Conservation (phyloP, 2,113 vertebrate species). For the Thalassarche chlororhynchos region DNA sequence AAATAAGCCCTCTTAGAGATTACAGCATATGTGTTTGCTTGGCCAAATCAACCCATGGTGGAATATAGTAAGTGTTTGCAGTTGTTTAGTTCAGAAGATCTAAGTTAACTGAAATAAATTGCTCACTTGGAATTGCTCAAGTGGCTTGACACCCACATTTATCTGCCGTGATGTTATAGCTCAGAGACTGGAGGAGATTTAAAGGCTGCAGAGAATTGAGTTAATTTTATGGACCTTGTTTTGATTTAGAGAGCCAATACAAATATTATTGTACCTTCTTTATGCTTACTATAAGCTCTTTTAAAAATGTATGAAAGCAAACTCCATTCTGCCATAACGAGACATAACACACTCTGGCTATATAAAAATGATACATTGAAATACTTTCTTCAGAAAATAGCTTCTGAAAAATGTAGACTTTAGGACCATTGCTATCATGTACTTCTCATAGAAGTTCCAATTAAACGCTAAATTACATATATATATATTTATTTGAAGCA, state of each 20-base stretch:
- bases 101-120: background rate
- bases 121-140: background rate
- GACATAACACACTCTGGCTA: background rate
- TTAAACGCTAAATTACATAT: constrained; percentile 42
- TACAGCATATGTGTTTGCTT: background rate
- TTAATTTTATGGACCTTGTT: constrained; percentile 67
- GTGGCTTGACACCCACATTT: constrained; percentile 29
- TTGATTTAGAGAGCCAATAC: constrained; percentile 74
- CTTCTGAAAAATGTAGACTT: constrained; percentile 7
- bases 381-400: constrained; percentile 39
- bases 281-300: constrained; percentile 34
- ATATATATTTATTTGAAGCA: background rate
- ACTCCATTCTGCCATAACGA: background rate
- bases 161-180: constrained; percentile 18
- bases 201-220: constrained; percentile 33
- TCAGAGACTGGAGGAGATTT: constrained; percentile 35
- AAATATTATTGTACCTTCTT: constrained; percentile 41
- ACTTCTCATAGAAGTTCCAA: background rate
- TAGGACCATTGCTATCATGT: background rate
- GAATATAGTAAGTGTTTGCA: background rate
- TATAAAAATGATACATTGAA: constrained; percentile 58
- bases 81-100: background rate
- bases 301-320: constrained; percentile 67
- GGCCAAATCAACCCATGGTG: background rate
- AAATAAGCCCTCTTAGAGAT: background rate